These are phyloP conservation scores for Spodoptera littoralis DNA, from an alignment of 2,888 invertebrate genomes.

Conservation along the genomic window DNA sequence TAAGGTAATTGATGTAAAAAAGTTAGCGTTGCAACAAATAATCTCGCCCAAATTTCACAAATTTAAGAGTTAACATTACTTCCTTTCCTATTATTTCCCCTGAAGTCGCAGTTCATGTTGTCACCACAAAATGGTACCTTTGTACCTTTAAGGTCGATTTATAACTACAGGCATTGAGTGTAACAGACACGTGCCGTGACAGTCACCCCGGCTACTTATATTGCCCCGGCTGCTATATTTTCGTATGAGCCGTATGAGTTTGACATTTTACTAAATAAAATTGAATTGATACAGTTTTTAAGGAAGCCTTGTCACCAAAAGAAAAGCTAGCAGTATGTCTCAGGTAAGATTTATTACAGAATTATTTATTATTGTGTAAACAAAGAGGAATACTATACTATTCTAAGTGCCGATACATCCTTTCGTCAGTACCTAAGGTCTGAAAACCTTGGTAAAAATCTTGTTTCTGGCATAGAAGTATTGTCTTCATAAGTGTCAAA, in stretches of 20 bases:
- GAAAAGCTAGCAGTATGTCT: slow-evolving; percentile 49
- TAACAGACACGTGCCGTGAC: slow-evolving; percentile 23
- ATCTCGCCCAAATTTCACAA: too few relatives aligned
- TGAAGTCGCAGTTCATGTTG: too few relatives aligned
- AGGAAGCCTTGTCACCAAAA: slow-evolving; percentile 40
- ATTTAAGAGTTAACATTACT: too few relatives aligned
- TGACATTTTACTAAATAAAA: slow-evolving; percentile 35
- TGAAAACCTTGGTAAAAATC: slow-evolving; percentile 34
- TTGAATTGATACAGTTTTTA: slow-evolving; percentile 31
- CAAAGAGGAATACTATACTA: slow-evolving; percentile 37
- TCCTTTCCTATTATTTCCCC: too few relatives aligned
- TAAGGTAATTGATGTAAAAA: too few relatives aligned
- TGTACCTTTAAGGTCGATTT: slow-evolving; percentile 5
- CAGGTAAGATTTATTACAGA: slow-evolving; percentile 49
- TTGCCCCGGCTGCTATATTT: too few relatives aligned
- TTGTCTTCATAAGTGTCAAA: slow-evolving; percentile 29
- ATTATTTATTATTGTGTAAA: slow-evolving; percentile 47
- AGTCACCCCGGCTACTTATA: too few relatives aligned
- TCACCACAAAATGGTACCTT: too few relatives aligned
- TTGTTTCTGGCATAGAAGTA: slow-evolving; percentile 41
- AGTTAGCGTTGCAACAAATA: too few relatives aligned
- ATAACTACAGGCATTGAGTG: slow-evolving; percentile 21
- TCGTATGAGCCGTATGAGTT: slow-evolving; percentile 34
- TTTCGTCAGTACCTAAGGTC: slow-evolving; percentile 29
- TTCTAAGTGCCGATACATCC: slow-evolving; percentile 33